Base-by-base conservation (phyloP, 1,140 invertebrate species). In the Solenopsis fugax region DNA sequence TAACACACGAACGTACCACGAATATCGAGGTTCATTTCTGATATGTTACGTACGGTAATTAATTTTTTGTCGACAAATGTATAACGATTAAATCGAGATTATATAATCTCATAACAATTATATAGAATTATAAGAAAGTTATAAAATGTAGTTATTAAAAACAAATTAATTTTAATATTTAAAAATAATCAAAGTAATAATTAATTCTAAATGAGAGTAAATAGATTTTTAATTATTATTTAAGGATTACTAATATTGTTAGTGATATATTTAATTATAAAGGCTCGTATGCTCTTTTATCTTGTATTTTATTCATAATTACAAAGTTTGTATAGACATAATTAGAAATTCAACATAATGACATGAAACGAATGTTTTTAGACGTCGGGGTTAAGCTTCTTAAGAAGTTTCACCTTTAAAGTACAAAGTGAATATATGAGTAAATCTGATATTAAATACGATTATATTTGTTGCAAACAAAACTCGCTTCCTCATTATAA, bases 361-460 rank as follows among this genome's bases (percentile, higher is more conserved):
- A 34, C 2, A 60, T 18, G 6, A 75, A 60, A 41, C n/a, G 73
- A 60, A 41, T 29, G 45, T n/a, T 64, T 62, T 64, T 29, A 41
- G 41, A 62, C 24, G 41, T 48, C 41, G 21, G 10, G n/a, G 48
- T 62, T 37, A 37, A 80, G 45, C 16, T 37, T n/a, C 60, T 64
- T 81, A 45, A 54, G 18, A 56, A 72, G 5, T 72, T 82, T 67
- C 1, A 67, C 52, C 12, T 69, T 71, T 37, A 50, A 65, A 64
- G 12, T 64, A 64, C 45, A 50, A 45, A 64, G 21, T 60, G 48
- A 65, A 34, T 64, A 16, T 16, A 56, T 34, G 5, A 10, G 13
- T 60, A 77, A 62, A 60, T 64, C 24, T 64, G 37, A 78, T 78
- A 65, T 41, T 75, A 75, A 75, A 58, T 56, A 29, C 7, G 21